Base-by-base conservation (phyloP, 2,113 vertebrate species). In the Perccottus glenii region DNA sequence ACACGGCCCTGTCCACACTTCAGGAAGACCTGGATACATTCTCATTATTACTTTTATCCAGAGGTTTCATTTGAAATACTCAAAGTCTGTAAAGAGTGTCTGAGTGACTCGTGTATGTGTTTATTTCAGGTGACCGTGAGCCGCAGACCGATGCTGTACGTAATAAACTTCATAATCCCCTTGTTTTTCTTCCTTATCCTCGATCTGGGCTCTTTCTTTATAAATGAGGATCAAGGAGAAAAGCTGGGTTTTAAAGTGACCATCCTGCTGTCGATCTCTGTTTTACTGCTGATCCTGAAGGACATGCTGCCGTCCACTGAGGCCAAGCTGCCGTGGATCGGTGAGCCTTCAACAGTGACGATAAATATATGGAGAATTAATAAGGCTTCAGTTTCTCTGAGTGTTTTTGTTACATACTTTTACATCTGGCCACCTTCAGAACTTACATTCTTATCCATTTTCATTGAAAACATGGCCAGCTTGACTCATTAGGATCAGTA, bases 221-320 rank as follows among this genome's bases (percentile, higher is more conserved):
- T 94, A 33, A 64, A 52, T 33, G 88, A 88, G 61, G 68, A 74
- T 32, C 75, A 81, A 0, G 89, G 89, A 1, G 92, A 95, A 48
- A 95, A 94, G 77, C 69, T 93, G 62, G 69, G 43, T 60, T 93
- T 94, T 78, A 94, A 94, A 82, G 85, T 95, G 3, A 93, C 93
- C 9, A 47, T 95, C 1, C 90, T 94, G 15, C 87, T 95, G 0
- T 92, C 92, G 70, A 92, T 93, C 70, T 94, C 94, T 11, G 92
- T 95, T 71, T 46, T 95, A 11, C 90, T 94, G 47, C 87, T 94
- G 50, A 92, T 95, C 2, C 92, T 95, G 0, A 80, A 93, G 49
- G 91, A 94, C 71, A 92, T 92, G 63, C 69, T 95, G 61, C 94
- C 94, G 0, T 93, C 93, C 0, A 94, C 94, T 0, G 90, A 92